Evolutionary conservation across 2,113 vertebrate genomes (phyloP).

Genomic region (Thunnus thynnus): DNA sequence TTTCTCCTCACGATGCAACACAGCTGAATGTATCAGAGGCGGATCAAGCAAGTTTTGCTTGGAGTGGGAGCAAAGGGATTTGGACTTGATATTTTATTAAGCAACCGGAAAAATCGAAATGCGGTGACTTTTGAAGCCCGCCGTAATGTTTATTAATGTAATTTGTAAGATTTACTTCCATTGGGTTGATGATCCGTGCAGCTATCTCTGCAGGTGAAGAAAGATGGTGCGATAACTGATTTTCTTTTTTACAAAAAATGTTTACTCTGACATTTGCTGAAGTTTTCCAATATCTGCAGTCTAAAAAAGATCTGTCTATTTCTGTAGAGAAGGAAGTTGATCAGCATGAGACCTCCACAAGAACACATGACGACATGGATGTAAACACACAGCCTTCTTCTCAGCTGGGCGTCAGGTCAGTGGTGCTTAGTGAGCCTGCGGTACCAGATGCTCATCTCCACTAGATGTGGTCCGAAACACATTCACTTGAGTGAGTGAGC

Average conservation of each 20-base stretch:
- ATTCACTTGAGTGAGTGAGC: neutral
- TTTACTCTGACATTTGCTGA: neutral
- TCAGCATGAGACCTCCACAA: slow-evolving; percentile 3
- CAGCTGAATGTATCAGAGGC: slow-evolving; percentile 20
- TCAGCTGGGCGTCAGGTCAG: slow-evolving; percentile 4
- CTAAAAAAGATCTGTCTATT: neutral
- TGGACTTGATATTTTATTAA: slow-evolving; percentile 1
- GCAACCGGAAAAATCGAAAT: slow-evolving; percentile 2
- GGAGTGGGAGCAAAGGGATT: slow-evolving; percentile 6
- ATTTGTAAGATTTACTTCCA: too few relatives aligned
- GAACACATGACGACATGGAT: neutral
- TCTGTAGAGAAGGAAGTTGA: neutral
- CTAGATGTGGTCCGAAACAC: neutral
- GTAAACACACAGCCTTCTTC: neutral
- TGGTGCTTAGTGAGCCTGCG: neutral
- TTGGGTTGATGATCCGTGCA: neutral
- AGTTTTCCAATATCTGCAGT: neutral
- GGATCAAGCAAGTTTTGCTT: slow-evolving; percentile 17
- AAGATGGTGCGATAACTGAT: neutral
- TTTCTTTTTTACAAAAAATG: neutral
- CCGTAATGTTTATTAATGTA: neutral
- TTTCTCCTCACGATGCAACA: slow-evolving; percentile 52
- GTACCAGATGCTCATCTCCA: too few relatives aligned
- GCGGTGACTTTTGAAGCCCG: neutral
- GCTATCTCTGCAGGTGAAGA: neutral